Conservation (phyloP, 2,888 invertebrate species). For the Dicyrtoma fusca region DNA sequence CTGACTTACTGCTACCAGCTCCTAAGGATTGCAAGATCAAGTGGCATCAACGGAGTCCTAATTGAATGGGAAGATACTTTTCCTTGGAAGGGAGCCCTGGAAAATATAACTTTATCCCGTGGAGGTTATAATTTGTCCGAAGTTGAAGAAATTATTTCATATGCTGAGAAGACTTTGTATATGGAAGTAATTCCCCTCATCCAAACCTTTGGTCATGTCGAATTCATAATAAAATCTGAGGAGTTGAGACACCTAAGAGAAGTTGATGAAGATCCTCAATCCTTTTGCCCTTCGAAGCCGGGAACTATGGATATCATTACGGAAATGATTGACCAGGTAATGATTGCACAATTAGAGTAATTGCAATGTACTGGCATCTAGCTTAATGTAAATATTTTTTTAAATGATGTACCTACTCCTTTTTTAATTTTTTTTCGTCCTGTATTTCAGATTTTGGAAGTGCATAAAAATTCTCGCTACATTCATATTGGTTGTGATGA, state of each 20-base stretch:
- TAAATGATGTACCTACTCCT: too few relatives aligned
- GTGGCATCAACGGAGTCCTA: slow-evolving; percentile 80
- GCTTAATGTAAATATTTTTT: too few relatives aligned
- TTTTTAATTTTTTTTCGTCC: background rate
- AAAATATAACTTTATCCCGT: slow-evolving; percentile 62
- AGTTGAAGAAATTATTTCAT: slow-evolving; percentile 68
- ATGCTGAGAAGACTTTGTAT: slow-evolving; percentile 68
- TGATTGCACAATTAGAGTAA: too few relatives aligned
- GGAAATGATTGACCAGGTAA: slow-evolving; percentile 72
- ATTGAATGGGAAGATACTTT: slow-evolving; percentile 91
- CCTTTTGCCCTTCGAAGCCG: slow-evolving; percentile 73
- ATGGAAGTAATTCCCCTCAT: slow-evolving; percentile 76
- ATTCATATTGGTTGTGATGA: slow-evolving; percentile 78
- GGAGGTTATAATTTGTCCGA: slow-evolving; percentile 71
- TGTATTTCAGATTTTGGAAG: slow-evolving; percentile 59
- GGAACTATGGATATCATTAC: slow-evolving; percentile 68
- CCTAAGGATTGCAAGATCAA: slow-evolving; percentile 66
- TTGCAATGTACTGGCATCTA: too few relatives aligned
- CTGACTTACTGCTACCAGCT: slow-evolving; percentile 56
- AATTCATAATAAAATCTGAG: slow-evolving; percentile 77
- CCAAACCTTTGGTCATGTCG: slow-evolving; percentile 87
- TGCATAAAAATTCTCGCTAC: slow-evolving; percentile 60
- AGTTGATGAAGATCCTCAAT: slow-evolving; percentile 69
- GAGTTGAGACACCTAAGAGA: slow-evolving; percentile 71
- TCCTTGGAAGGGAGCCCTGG: slow-evolving; percentile 71